These are phyloP conservation scores for Lepidotrigona ventralis DNA, from an alignment of 1,140 invertebrate species.

Conservation along the genomic window DNA sequence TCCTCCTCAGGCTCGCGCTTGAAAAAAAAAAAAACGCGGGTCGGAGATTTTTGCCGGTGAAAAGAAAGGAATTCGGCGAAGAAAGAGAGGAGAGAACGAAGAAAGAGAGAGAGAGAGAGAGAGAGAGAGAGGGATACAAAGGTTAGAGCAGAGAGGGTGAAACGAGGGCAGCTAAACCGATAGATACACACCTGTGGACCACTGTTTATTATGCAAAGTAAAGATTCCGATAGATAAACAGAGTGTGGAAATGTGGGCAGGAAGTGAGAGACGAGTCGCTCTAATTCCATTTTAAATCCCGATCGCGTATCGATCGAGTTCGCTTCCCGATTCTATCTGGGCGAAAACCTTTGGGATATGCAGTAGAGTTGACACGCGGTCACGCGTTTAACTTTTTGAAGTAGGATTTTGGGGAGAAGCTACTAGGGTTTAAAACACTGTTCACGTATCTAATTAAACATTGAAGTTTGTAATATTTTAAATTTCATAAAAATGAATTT, in stretches of 20 bases:
- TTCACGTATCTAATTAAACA: neutral
- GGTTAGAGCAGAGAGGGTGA: neutral
- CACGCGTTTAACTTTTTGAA: neutral
- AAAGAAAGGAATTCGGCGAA: neutral
- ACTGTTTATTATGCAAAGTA: slow-evolving; percentile 18
- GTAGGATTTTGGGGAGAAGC: neutral
- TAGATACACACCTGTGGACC: neutral
- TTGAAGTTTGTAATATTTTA: neutral
- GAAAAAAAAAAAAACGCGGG: slow-evolving; percentile 37
- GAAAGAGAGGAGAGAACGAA: neutral
- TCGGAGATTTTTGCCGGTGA: slow-evolving; percentile 26
- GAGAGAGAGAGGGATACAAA: neutral
- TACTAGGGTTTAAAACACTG: neutral
- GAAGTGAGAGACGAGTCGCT: slow-evolving; percentile 35
- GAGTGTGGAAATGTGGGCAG: slow-evolving; percentile 30
- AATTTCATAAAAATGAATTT: no score
- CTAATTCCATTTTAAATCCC: slow-evolving; percentile 42
- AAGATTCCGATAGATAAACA: slow-evolving; percentile 30
- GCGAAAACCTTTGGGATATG: neutral
- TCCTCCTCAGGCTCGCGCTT: neutral
- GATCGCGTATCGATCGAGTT: slow-evolving; percentile 19
- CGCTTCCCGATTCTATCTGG: neutral
- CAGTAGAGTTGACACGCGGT: neutral
- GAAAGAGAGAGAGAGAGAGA: no score
- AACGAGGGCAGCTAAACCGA: slow-evolving; percentile 21